Evolutionary conservation across 2,888 invertebrate species (phyloP).

Genomic region (Baronia brevicornis): DNA sequence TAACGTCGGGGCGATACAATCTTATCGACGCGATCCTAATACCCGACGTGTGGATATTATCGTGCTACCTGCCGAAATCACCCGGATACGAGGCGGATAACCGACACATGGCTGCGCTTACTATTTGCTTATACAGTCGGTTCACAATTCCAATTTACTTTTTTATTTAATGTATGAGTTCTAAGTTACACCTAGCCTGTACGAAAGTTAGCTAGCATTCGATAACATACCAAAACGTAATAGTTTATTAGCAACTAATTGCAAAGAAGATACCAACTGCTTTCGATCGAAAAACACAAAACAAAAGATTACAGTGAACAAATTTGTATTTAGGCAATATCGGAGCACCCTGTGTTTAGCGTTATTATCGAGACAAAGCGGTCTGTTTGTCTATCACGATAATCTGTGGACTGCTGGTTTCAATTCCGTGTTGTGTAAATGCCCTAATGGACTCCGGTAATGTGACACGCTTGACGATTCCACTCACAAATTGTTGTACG

Average conservation of each 20-base stretch:
- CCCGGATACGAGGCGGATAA: conserved; percentile 50
- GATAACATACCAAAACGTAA: too few species aligned
- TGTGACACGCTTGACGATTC: conserved; percentile 76
- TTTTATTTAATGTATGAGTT: too few species aligned
- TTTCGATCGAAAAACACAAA: too few species aligned
- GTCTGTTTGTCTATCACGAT: conserved; percentile 70
- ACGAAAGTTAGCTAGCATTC: too few species aligned
- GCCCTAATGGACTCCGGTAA: conserved; percentile 72
- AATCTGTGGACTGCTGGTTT: conserved; percentile 72
- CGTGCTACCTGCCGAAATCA: conserved; percentile 63
- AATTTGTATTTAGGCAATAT: conserved; percentile 13
- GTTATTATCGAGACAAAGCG: conserved; percentile 71
- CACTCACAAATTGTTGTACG: conserved; percentile 74
- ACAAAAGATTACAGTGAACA: conserved; percentile 28
- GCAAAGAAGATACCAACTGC: too few species aligned
- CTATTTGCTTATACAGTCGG: conserved; percentile 34
- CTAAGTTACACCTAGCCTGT: too few species aligned
- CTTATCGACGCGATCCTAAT: conserved; percentile 69
- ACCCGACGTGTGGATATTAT: conserved; percentile 72
- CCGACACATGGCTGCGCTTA: conserved; percentile 42
- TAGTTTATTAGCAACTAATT: too few species aligned
- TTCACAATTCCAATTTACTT: conserved; percentile 8
- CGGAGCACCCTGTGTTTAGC: conserved; percentile 49
- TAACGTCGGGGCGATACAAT: conserved; percentile 65
- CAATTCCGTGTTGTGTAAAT: conserved; percentile 74